phyloP scores from a whole-genome alignment of 30 jellyfish, hydroid and myxozoan species.

The Aurelia coerulea region DNA sequence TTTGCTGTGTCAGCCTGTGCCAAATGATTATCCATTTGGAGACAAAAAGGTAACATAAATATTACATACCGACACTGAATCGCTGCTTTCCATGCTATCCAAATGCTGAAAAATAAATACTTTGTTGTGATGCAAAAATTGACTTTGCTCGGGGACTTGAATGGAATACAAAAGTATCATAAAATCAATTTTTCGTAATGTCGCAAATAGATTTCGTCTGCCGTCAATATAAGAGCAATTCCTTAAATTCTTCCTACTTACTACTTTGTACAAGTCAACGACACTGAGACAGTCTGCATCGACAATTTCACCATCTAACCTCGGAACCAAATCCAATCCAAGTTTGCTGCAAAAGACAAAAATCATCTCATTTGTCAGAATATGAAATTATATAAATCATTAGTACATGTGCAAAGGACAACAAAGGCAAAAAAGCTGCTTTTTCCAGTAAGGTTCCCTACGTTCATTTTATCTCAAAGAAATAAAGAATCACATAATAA shows the following conservation, averaged over 20 bases:
- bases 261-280: conserved; percentile 79
- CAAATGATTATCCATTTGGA: too few relatives aligned
- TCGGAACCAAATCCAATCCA: conserved; percentile 87
- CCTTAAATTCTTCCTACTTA: conserved; percentile 6
- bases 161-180: not conserved
- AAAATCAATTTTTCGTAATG: too few relatives aligned
- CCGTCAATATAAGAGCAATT: too few relatives aligned
- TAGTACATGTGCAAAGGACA: too few relatives aligned
- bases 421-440: too few relatives aligned
- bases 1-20: too few relatives aligned
- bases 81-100: conserved; percentile 72
- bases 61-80: conserved; percentile 51
- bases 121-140: not conserved
- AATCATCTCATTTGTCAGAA: not conserved
- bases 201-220: too few relatives aligned
- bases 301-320: conserved; percentile 83
- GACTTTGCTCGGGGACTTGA: not conserved
- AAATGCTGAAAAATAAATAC: conserved; percentile 49
- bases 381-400: too few relatives aligned
- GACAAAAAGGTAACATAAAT: too few relatives aligned
- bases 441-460: too few relatives aligned
- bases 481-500: too few relatives aligned
- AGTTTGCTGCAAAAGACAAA: conserved; percentile 68
- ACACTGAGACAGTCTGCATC: conserved; percentile 79
- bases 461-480: too few relatives aligned